Base-by-base conservation (phyloP, 2,888 invertebrate species). In the Agrotis clavis region DNA sequence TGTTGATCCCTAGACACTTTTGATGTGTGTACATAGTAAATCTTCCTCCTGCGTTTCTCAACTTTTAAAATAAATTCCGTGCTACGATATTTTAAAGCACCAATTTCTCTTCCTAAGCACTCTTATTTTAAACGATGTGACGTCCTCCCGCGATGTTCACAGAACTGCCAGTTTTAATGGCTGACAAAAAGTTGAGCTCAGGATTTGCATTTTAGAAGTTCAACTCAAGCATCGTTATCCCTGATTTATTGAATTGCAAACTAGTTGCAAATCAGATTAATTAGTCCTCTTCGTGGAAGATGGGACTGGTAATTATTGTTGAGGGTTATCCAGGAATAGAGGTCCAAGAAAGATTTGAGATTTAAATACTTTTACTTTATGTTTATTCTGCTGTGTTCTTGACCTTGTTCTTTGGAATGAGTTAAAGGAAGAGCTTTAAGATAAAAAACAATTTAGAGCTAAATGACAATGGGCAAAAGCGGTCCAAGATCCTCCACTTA, bases 141-240 rank as follows among this genome's bases (percentile, higher is more conserved):
- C 19, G 13, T 19, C 25, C 19, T 53, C 13, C 48, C 35, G 14
- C 5, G 1, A 25, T 60, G 11, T 64, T 59, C 67, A 25, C 48
- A 51, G 45, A 64, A 48, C 18, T 51, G 48, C 25, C 69, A 56
- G 64, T 21, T 57, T 56, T 63, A 79, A 81, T 63, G 21, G 48
- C 61, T 57, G 64, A 30, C 19, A 64, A 53, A 79, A 79, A 76
- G 50, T 80, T 64, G 6, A 64, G 45, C 41, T n/a, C 56, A n/a
- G 25, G 16, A 71, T 79, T 81, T 81, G 63, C 71, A 81, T 71
- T 81, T 76, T 53, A 61, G 82, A 77, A 71, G 51, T 71, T 67
- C 41, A 56, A 67, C 61, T 77, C 62, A 54, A 69, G 59, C 60
- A 35, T 76, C 66, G 63, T 81, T 71, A 71, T 64, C 48, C 54